Base-by-base conservation (phyloP, 2,888 invertebrate species). In the Acronicta aceris region DNA sequence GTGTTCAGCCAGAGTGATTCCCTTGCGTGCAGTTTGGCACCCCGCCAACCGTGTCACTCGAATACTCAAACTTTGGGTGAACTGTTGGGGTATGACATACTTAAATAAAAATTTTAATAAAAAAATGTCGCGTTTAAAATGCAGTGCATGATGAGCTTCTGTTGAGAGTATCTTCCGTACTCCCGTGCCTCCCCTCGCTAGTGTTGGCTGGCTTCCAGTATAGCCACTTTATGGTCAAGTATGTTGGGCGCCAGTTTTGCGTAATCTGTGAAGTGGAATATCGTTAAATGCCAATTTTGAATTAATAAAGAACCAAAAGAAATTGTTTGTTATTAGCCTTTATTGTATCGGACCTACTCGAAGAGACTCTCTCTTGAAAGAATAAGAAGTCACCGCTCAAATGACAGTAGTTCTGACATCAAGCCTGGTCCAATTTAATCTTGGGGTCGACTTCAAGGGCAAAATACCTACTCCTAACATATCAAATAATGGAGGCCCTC, bases 1-100 rank as follows among this genome's bases (percentile, higher is more conserved):
- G 68, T 51, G 68, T 58, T 67, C 50, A 59, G 59, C 50, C 46
- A 27, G 58, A 52, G 48, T 62, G 67, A 71, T 66, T 71, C 72
- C 68, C 64, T 47, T 58, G 67, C 62, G 62, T 59, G 47, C 58
- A 36, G 49, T 53, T 53, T 71, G 71, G 72, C 63, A 16, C 17
- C 33, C 17, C 36, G 49, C 71, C 72, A 67, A 49, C 56, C 46
- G 21, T 55, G 55, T 58, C 59, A 51, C 54, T 68, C 33, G 43
- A 59, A 38, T 40, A 41, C 63, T 45, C 15, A 46, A 21, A 43
- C 43, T 25, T 40, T 30, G 33, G 15, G 46, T 38, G 53, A 47
- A 68, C 43, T 58, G 40, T 59, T 64, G 38, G 40, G 53, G 33
- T 40, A 50, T 42, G 59, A 64, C 43, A 54, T 13, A 54, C 50